Conservation (phyloP, 2,888 invertebrate genomes). For the Cenopis cana region DNA sequence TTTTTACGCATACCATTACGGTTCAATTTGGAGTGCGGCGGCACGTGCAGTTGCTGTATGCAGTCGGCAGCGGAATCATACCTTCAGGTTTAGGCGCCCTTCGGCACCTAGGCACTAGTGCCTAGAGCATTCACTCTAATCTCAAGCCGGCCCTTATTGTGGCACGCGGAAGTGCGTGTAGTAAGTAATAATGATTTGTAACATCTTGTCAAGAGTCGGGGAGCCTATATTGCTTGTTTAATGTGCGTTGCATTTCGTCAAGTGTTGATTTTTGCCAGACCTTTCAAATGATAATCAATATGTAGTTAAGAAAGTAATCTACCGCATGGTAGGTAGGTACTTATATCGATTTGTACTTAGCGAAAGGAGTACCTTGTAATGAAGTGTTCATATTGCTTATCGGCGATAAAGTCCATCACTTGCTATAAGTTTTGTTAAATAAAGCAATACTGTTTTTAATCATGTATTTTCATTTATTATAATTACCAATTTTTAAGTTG, state of each 20-base stretch:
- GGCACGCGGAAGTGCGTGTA: background rate
- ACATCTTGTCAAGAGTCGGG: background rate
- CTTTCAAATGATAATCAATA: background rate
- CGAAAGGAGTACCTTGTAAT: constrained; percentile 26
- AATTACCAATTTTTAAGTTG: background rate
- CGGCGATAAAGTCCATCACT: constrained; percentile 24
- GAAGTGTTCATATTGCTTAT: constrained; percentile 42
- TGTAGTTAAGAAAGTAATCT: background rate
- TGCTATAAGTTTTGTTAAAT: constrained; percentile 38
- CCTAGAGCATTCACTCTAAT: too few species aligned
- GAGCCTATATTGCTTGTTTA: background rate
- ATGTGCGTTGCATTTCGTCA: background rate
- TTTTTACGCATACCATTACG: too few species aligned
- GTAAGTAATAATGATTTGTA: background rate
- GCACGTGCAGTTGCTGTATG: too few species aligned
- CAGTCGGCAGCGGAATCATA: too few species aligned
- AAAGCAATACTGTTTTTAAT: constrained; percentile 37
- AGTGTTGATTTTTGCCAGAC: background rate
- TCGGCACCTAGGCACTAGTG: too few species aligned
- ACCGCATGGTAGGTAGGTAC: background rate
- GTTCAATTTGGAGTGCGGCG: too few species aligned
- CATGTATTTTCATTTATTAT: background rate
- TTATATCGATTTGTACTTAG: constrained; percentile 4
- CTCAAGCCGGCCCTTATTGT: background rate
- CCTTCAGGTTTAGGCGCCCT: too few species aligned